Evolutionary conservation across 2,113 vertebrate species (phyloP).

Genomic region (Aleadryas rufinucha): DNA sequence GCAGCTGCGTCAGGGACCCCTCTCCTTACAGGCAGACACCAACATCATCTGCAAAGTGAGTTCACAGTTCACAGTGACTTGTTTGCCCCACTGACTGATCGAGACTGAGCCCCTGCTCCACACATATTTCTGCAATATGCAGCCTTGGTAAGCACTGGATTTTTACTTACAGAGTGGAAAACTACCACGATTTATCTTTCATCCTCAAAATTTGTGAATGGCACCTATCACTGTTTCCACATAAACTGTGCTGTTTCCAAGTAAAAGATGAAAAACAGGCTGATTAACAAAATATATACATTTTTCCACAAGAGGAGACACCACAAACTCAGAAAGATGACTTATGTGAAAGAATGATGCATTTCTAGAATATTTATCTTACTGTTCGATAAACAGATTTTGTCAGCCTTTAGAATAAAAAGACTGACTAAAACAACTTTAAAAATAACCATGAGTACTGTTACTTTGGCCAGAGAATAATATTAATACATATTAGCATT

Average conservation of each 20-base stretch:
- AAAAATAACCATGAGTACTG: not conserved
- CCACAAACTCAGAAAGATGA: not conserved
- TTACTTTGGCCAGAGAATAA: not conserved
- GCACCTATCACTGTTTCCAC: not conserved
- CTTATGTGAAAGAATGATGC: not conserved
- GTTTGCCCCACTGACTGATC: not conserved
- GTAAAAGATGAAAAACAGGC: not conserved
- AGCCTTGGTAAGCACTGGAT: not conserved
- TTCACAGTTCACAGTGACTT: not conserved
- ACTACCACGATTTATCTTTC: not conserved
- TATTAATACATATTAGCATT: not conserved
- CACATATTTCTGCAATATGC: not conserved
- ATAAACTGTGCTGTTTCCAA: not conserved
- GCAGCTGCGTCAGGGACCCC: not conserved
- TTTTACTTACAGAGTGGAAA: not conserved
- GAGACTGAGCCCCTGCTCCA: not conserved
- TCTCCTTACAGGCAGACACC: not conserved
- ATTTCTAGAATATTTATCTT: slow-evolving; percentile 14
- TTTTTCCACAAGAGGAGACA: not conserved
- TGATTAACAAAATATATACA: not conserved
- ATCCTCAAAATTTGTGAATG: not conserved
- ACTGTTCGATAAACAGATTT: not conserved
- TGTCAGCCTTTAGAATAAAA: slow-evolving; percentile 7
- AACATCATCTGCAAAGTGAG: not conserved
- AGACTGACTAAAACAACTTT: not conserved